Conservation (phyloP, 2,113 vertebrate genomes). For the Hydrochoerus hydrochaeris region DNA sequence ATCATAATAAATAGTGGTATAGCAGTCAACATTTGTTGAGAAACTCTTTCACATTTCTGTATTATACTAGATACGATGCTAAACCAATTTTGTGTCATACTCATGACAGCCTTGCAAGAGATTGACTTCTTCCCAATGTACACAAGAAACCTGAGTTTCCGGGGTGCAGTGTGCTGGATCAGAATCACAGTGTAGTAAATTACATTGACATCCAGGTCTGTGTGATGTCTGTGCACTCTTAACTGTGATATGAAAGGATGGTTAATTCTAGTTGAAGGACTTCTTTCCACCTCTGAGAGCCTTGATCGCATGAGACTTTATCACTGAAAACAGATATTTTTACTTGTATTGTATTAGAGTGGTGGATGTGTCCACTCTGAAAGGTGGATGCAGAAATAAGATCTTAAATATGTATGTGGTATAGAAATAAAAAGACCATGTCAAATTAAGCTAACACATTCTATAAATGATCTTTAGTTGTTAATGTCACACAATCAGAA, state of each 20-base stretch:
- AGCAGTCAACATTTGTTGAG: slow-evolving; percentile 56
- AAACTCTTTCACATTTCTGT: neutral
- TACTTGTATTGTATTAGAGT: neutral
- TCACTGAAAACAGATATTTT: neutral
- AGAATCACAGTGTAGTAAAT: neutral
- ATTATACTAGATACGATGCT: neutral
- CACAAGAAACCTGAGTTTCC: neutral
- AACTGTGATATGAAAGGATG: neutral
- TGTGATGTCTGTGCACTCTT: neutral
- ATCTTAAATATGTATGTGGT: neutral
- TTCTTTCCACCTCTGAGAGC: neutral
- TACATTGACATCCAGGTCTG: neutral
- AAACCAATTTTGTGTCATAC: neutral
- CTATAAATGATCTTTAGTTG: neutral
- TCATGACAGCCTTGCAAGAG: neutral
- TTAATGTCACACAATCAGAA: neutral
- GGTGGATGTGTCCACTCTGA: neutral
- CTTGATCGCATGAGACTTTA: neutral
- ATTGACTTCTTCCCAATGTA: neutral
- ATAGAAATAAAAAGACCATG: neutral
- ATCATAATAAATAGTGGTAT: slow-evolving; percentile 60
- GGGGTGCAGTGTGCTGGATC: neutral
- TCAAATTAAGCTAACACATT: neutral
- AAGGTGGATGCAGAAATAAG: neutral
- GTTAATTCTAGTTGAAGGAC: neutral